Percentiles rank a stretch among this genome's conserved stretches.
phyloP scores from a whole-genome alignment of 2,797 vertebrate genomes.

The Siniperca obscura region DNA sequence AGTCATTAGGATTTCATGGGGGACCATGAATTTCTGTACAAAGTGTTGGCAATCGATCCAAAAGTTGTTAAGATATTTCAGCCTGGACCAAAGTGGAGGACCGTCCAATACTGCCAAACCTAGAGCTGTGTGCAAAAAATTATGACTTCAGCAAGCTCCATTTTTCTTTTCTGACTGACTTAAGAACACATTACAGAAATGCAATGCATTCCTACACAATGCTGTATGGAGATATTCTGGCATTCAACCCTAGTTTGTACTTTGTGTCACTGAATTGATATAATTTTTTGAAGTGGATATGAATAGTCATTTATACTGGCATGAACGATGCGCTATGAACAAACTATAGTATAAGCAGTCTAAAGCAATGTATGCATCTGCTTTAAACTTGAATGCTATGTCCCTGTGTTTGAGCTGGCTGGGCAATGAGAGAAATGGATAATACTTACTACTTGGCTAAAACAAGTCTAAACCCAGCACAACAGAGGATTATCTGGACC shows the following conservation, averaged over 20 bases:
- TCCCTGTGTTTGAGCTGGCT: background rate
- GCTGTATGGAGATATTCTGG: background rate
- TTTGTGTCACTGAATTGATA: background rate
- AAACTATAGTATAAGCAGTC: background rate
- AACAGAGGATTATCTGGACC: background rate
- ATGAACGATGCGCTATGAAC: background rate
- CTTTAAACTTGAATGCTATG: background rate
- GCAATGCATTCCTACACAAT: background rate
- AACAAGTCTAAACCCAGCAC: background rate
- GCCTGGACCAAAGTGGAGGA: background rate
- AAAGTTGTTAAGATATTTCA: background rate
- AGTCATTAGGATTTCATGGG: background rate
- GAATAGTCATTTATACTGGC: background rate
- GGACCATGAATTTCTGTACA: background rate
- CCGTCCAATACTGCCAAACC: background rate
- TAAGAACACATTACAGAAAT: too few species aligned
- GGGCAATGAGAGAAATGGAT: background rate
- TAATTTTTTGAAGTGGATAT: background rate
- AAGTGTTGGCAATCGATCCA: background rate
- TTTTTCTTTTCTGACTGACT: too few species aligned
- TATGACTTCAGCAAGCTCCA: background rate
- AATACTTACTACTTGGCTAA: background rate
- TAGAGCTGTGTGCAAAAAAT: fast-evolving
- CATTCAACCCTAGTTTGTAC: background rate
- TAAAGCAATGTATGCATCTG: background rate